These are phyloP conservation scores for Acanthosepion lycidas DNA, from an alignment of 2,888 invertebrate genomes.

Conservation along the genomic window DNA sequence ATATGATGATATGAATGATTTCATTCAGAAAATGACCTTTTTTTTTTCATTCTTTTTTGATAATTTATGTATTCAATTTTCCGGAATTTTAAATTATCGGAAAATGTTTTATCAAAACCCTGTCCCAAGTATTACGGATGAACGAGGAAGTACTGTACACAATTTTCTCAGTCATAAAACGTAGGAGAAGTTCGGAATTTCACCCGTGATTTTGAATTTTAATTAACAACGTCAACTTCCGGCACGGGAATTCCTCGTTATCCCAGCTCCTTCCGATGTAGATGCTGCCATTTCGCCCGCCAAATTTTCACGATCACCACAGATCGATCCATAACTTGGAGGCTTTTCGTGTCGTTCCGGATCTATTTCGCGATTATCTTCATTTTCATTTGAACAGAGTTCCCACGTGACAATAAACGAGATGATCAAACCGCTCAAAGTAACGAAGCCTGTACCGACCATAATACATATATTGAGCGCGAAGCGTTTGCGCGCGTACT, in stretches of 20 bases:
- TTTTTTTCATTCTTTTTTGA: no score
- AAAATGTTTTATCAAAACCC: no score
- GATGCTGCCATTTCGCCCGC: not conserved
- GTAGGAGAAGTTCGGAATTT: not conserved
- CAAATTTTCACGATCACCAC: not conserved
- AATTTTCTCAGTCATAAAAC: no score
- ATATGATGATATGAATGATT: no score
- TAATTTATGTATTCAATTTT: no score
- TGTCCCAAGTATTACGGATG: no score
- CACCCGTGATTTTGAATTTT: not conserved
- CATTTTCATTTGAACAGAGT: not conserved
- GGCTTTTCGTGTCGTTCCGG: not conserved
- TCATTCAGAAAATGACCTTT: no score
- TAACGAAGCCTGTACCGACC: conserved; percentile 15
- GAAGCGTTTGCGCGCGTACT: not conserved
- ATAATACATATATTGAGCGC: not conserved
- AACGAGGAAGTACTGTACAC: no score
- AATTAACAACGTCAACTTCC: not conserved
- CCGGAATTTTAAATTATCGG: no score
- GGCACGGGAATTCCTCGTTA: not conserved
- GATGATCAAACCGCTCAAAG: not conserved
- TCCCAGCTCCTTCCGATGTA: not conserved
- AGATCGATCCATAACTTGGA: not conserved
- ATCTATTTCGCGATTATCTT: not conserved
- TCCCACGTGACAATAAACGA: not conserved